Evolutionary conservation across 1,140 invertebrate species (phyloP).

Genomic region (Drosophila lacteicornis): DNA sequence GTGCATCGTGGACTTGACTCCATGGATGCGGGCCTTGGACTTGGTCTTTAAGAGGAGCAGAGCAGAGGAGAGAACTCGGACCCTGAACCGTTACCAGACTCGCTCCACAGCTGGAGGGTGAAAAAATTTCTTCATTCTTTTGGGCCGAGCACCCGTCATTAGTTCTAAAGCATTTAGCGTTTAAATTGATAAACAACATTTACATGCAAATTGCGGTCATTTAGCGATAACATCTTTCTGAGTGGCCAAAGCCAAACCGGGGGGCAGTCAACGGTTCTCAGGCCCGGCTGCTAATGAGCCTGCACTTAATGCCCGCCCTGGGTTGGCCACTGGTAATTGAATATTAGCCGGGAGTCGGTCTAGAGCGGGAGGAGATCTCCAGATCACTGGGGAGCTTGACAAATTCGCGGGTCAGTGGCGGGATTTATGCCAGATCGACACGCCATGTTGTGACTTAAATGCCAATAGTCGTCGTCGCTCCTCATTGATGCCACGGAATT

Average conservation of each 20-base stretch:
- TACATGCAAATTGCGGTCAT: conserved; percentile 83
- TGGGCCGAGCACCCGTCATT: conserved; percentile 71
- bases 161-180: conserved; percentile 81
- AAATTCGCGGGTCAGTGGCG: conserved; percentile 52
- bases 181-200: conserved; percentile 84
- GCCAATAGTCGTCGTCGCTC: conserved; percentile 65
- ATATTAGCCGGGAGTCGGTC: conserved; percentile 45
- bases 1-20: conserved; percentile 22
- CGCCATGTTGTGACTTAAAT: conserved; percentile 65
- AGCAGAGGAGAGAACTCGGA: not conserved
- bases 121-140: conserved; percentile 80
- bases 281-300: conserved; percentile 66
- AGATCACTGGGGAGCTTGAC: conserved; percentile 19
- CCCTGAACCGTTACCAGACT: conserved; percentile 50
- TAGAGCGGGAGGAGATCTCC: not conserved
- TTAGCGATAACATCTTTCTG: conserved; percentile 73
- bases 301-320: conserved; percentile 26
- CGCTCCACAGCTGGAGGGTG: conserved; percentile 65
- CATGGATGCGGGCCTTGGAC: conserved; percentile 14
- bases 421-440: conserved; percentile 64
- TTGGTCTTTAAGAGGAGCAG: not conserved
- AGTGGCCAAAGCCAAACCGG: conserved; percentile 10
- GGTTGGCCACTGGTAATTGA: conserved; percentile 55
- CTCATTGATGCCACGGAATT: conserved; percentile 71
- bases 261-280: conserved; percentile 61